Evolutionary conservation across 2,888 invertebrate genomes (phyloP).

Genomic region (Biston betularia): DNA sequence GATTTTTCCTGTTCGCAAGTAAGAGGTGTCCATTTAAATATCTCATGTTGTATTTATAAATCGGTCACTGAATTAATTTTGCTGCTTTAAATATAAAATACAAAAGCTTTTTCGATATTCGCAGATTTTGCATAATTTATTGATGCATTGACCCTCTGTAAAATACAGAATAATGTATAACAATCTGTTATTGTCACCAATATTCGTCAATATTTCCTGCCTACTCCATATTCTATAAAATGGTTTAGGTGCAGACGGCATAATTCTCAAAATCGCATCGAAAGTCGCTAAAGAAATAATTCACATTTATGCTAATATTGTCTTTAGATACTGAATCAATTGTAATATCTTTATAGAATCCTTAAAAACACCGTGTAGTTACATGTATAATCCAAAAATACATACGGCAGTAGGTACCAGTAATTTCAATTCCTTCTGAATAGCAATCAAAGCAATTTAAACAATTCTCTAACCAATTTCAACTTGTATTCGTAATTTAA

Average conservation of each 20-base stretch:
- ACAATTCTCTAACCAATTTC: slow-evolving; percentile 27
- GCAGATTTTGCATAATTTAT: slow-evolving; percentile 34
- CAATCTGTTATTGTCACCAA: slow-evolving; percentile 5
- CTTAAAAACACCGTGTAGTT: too few relatives aligned
- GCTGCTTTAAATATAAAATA: slow-evolving; percentile 9
- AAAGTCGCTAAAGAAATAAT: too few relatives aligned
- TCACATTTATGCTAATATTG: too few relatives aligned
- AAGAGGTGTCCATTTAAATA: slow-evolving; percentile 6
- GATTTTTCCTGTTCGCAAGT: slow-evolving; percentile 5
- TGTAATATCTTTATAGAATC: too few relatives aligned
- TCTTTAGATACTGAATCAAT: too few relatives aligned
- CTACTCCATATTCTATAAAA: too few relatives aligned
- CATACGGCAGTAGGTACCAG: too few relatives aligned
- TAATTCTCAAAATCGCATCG: too few relatives aligned
- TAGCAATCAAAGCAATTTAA: slow-evolving; percentile 30
- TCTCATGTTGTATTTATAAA: slow-evolving; percentile 2
- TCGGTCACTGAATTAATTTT: slow-evolving; percentile 25
- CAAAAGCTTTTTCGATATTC: slow-evolving; percentile 7
- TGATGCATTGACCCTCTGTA: slow-evolving; percentile 35
- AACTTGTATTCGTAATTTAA: neutral
- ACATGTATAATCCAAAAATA: too few relatives aligned
- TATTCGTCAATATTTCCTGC: too few relatives aligned
- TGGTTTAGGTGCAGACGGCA: too few relatives aligned
- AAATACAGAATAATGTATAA: slow-evolving; percentile 9
- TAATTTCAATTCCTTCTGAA: neutral